Percentiles rank a stretch among this genome's conserved stretches.
Conservation (phyloP, 2,888 invertebrate genomes). For the Sesia apiformis region DNA sequence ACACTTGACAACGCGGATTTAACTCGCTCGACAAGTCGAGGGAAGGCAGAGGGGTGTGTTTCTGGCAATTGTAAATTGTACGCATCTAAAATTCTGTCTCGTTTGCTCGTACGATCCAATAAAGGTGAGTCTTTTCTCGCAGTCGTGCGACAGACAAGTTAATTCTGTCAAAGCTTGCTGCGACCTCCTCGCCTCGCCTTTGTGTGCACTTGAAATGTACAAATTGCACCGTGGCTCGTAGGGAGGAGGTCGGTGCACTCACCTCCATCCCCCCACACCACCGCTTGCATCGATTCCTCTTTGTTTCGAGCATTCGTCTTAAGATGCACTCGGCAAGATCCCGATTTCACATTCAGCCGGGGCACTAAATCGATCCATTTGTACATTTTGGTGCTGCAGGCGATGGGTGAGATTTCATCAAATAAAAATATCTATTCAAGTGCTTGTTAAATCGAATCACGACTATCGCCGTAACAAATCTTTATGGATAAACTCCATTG, state of each 20-base stretch:
- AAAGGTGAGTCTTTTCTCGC: constrained; percentile 50
- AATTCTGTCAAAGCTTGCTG: constrained; percentile 71
- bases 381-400: constrained; percentile 19
- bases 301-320: constrained; percentile 69
- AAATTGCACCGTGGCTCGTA: constrained; percentile 66
- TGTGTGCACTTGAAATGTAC: constrained; percentile 74
- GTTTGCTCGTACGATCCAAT: constrained; percentile 47
- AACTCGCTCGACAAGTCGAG: not conserved
- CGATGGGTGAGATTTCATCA: constrained; percentile 1
- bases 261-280: constrained; percentile 46
- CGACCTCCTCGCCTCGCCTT: constrained; percentile 68
- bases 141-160: constrained; percentile 65
- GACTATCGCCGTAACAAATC: too few species aligned
- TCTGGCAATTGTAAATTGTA: constrained; percentile 12
- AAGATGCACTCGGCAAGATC: constrained; percentile 60
- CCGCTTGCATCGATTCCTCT: constrained; percentile 67
- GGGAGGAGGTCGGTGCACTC: constrained; percentile 63
- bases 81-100: constrained; percentile 33
- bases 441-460: too few species aligned
- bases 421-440: too few species aligned
- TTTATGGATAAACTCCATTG: too few species aligned
- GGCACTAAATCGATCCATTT: constrained; percentile 23
- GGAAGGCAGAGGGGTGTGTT: constrained; percentile 3
- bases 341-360: constrained; percentile 58
- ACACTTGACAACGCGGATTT: constrained; percentile 5